These are phyloP conservation scores for Gambusia holbrooki DNA, from an alignment of 2,113 vertebrate species.

Conservation along the genomic window DNA sequence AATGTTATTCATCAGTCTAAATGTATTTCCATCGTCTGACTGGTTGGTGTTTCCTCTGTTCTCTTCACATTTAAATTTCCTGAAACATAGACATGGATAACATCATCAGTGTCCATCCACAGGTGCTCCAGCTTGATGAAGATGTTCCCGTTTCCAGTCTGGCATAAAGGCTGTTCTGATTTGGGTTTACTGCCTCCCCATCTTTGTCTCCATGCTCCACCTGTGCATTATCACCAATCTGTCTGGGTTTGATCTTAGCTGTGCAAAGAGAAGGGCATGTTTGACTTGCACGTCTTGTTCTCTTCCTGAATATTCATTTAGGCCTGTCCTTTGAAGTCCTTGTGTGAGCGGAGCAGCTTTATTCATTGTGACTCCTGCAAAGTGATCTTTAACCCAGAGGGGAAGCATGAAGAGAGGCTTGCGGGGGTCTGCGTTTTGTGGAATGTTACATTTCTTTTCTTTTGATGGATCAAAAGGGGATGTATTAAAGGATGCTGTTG, in stretches of 20 bases:
- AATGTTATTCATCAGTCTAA: background rate
- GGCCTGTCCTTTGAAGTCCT: constrained; percentile 57
- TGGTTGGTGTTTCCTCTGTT: background rate
- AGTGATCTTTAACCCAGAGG: constrained; percentile 67
- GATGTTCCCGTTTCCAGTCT: constrained; percentile 4
- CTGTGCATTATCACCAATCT: constrained; percentile 38
- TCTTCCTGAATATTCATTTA: constrained; percentile 65
- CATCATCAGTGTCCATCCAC: constrained; percentile 6
- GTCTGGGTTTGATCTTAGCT: constrained; percentile 16
- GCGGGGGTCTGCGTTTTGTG: constrained; percentile 32
- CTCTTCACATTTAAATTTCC: background rate
- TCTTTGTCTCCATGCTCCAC: constrained; percentile 10
- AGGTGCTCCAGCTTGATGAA: constrained; percentile 13
- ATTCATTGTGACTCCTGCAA: constrained; percentile 68
- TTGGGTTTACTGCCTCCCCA: constrained; percentile 28
- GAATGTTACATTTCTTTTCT: constrained; percentile 22
- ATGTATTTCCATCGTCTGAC: background rate
- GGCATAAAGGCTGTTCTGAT: constrained; percentile 28
- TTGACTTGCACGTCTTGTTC: constrained; percentile 58
- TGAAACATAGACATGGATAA: background rate
- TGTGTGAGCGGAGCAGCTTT: constrained; percentile 57
- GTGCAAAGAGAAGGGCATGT: constrained; percentile 32
- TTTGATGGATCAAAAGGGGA: background rate
- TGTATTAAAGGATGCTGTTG: background rate
- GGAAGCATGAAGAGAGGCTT: constrained; percentile 47